These are phyloP conservation scores for Orthosia cruda DNA, from an alignment of 2,888 invertebrate genomes.

Conservation along the genomic window DNA sequence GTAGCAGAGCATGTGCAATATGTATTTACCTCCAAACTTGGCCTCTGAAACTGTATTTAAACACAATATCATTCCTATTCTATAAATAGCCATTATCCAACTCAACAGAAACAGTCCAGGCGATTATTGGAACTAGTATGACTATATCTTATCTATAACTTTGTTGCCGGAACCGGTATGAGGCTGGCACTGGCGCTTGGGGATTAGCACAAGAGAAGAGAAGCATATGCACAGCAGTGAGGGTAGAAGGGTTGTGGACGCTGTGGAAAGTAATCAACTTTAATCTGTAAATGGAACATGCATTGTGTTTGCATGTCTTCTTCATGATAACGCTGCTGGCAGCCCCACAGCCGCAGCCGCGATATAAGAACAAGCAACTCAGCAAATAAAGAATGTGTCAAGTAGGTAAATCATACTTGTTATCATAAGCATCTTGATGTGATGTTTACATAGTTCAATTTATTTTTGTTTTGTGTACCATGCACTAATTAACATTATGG, in stretches of 20 bases:
- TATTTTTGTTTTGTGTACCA: neutral
- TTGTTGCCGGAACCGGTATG: no score
- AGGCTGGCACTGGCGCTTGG: no score
- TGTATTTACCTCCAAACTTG: slow-evolving; percentile 1
- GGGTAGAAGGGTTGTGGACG: no score
- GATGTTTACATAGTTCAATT: neutral
- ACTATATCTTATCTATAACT: no score
- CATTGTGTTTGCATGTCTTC: slow-evolving; percentile 25
- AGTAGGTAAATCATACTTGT: no score
- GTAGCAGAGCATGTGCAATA: neutral
- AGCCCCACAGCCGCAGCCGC: neutral
- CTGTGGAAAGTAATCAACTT: no score
- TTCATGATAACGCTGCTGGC: slow-evolving; percentile 18
- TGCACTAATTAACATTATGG: neutral
- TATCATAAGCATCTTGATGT: neutral
- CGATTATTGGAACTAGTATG: neutral
- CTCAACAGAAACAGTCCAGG: neutral
- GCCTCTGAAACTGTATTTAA: slow-evolving; percentile 1
- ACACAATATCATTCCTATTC: neutral
- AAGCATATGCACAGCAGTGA: neutral
- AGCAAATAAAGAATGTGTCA: slow-evolving; percentile 1
- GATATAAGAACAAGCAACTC: slow-evolving; percentile 3
- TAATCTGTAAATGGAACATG: slow-evolving; percentile 26
- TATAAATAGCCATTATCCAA: no score
- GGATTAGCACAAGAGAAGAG: neutral